Base-by-base conservation (phyloP, 2,113 vertebrate species). In the Microtus richardsoni region DNA sequence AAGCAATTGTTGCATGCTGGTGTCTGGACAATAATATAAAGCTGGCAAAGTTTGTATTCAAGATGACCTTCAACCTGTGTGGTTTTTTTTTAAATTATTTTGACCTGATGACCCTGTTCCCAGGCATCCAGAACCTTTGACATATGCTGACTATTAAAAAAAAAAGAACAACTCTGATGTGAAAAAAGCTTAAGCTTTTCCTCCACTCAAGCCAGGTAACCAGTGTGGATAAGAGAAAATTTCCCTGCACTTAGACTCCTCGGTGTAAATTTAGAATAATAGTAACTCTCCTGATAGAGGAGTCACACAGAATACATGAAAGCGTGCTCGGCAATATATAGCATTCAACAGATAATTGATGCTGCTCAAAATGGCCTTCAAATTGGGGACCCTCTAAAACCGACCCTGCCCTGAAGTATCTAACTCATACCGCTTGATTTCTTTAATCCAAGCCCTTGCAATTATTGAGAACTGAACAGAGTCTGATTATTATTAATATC, bases 1-100 rank as follows among this genome's bases (percentile, higher is more conserved):
- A 75, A 95, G 93, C 88, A 88, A 93, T 92, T 97, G 95, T 96
- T 91, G 73, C 88, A 74, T 82, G 96, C 90, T 88, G 93, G 80
- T 94, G 93, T 88, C 90, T 22, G 64, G 90, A 96, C 94, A 96
- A 95, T 91, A 89, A 91, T n/a, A 90, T 9, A 83, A 83, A 95
- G 94, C 94, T 89, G 68, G 47, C 84, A 68, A 95, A 93, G 88
- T 95, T 90, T 94, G 97, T 97, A 78, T 96, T 74, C 73, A 74
- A 95, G 78, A 86, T 75, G 96, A 96, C 91, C 91, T 87, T 96
- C 86, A 44, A 89, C 90, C 96, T 96, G 74, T 13, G 0, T 19
- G 17, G 0, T 6, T 58, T 36, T 54, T 47, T 88, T 66, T 66
- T 88, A 93, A 95, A 94, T 88, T 93, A 92, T 73, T 89, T 52